Evolutionary conservation across 2,797 vertebrate species (phyloP).

Genomic region (Hybognathus amarus): DNA sequence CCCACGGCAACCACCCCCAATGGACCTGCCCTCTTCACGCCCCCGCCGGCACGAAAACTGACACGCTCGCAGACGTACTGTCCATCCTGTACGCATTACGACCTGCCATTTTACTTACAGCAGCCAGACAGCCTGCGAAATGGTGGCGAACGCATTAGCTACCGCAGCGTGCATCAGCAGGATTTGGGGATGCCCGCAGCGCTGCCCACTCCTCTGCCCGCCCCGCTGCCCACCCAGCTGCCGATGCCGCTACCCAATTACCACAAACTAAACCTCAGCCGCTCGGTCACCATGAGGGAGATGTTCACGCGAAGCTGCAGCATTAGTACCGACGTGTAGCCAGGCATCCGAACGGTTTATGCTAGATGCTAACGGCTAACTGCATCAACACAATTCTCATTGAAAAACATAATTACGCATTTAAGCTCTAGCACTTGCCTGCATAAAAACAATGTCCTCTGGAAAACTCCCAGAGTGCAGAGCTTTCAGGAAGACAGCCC

Average conservation of each 20-base stretch:
- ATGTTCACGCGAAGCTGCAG: constrained; percentile 95
- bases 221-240: constrained; percentile 63
- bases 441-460: background rate
- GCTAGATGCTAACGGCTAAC: constrained; percentile 6
- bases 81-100: constrained; percentile 86
- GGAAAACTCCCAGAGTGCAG: background rate
- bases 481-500: constrained; percentile 4
- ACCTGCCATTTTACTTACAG: constrained; percentile 95
- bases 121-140: constrained; percentile 88
- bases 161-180: constrained; percentile 86
- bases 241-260: constrained; percentile 80
- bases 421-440: constrained; percentile 5
- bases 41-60: constrained; percentile 83
- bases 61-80: constrained; percentile 85
- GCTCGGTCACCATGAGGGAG: constrained; percentile 93
- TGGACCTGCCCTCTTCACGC: constrained; percentile 87
- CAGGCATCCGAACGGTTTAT: background rate
- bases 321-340: constrained; percentile 96
- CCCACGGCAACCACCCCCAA: constrained; percentile 84
- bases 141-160: constrained; percentile 88
- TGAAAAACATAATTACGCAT: background rate
- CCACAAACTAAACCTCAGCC: constrained; percentile 89
- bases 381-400: background rate
- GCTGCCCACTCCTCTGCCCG: constrained; percentile 59
- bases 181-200: constrained; percentile 82